Evolutionary conservation across 2,888 invertebrate species (phyloP), one percentile per base, ranked within the genome.

Genomic region (Colostygia pectinataria): DNA sequence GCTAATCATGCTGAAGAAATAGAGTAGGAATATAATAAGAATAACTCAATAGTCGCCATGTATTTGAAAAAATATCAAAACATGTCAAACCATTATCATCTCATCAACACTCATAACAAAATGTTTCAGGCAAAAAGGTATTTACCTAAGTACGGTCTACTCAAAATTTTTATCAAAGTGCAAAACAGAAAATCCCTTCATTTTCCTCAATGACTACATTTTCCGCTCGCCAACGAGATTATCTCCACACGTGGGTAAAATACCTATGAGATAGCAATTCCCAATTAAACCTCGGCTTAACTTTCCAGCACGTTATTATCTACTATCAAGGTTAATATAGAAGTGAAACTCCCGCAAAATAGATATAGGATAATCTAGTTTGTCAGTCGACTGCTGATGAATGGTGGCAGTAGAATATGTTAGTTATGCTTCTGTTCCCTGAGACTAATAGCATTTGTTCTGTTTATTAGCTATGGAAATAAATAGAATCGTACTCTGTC

Each of bases 201-300:
- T 45, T 40, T 36, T 37, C 40, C 14, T n/a, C 40, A 39, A 18
- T 15, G 33, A 28, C 44, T 25, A 27, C 37, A 28, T 53, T 37
- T 33, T 10, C 24, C 10, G 37, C 28, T 33, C 14, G 14, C 25
- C 39, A 33, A 40, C 12, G 45, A 36, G 44, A 50, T 53, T 53
- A 44, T 47, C 34, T 38, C 38, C 32, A 38, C 40, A 37, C 51
- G 53, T 27, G 39, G 24, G 47, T 45, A 45, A 55, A 41, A 32
- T 50, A n/a, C 46, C 40, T 18, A 28, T 14, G 37, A 44, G 42
- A 31, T 54, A 31, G 42, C 40, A 57, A 55, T 59, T 47, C 49
- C 38, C 48, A 54, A 53, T 61, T 66, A 61, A 59, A 59, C 46
- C 40, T 36, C 15, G 9, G 43, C 38, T 49, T 28, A 39, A 12